Conservation (phyloP, 2,797 vertebrate species). For the Phyllotis vaccarum region DNA sequence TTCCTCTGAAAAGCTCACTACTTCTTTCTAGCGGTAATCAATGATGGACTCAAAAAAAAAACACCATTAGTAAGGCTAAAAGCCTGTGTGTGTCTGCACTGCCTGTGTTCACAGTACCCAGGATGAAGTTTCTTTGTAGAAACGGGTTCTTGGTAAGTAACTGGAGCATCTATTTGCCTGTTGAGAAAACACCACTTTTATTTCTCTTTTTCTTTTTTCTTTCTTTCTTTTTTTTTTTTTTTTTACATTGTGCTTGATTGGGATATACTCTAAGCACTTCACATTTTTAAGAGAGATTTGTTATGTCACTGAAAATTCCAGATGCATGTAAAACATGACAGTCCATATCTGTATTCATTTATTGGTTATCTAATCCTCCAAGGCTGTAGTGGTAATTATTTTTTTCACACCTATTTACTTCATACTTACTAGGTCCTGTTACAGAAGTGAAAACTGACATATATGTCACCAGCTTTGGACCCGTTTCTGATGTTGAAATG, state of each 20-base stretch:
- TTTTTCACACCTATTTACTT: conserved; percentile 80
- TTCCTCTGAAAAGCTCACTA: conserved; percentile 36
- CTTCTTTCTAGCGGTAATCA: conserved; percentile 55
- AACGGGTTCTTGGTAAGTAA: conserved; percentile 59
- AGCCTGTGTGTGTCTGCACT: conserved; percentile 52
- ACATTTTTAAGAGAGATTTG: conserved; percentile 11
- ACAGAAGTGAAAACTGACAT: conserved; percentile 99
- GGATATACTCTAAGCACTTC: not conserved
- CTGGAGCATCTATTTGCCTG: conserved; percentile 11
- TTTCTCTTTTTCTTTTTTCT: no score
- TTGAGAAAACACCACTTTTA: conserved; percentile 40
- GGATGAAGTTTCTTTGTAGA: conserved; percentile 48
- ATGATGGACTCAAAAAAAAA: conserved; percentile 41
- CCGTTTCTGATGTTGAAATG: conserved; percentile 99
- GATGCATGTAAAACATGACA: conserved; percentile 28
- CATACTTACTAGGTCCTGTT: conserved; percentile 93
- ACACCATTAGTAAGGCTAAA: conserved; percentile 52
- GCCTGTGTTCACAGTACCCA: conserved; percentile 1
- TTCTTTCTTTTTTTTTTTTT: no score
- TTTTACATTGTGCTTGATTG: not conserved
- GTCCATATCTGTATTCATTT: conserved; percentile 42
- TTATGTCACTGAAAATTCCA: conserved; percentile 60
- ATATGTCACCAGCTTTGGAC: conserved; percentile 99
- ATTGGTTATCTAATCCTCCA: conserved; percentile 57
- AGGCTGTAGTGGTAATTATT: conserved; percentile 65